A percentile compares a stretch with the other conserved stretches of the same genome.
Conservation (phyloP, 2,113 vertebrate species). For the Larimichthys polyactis region DNA sequence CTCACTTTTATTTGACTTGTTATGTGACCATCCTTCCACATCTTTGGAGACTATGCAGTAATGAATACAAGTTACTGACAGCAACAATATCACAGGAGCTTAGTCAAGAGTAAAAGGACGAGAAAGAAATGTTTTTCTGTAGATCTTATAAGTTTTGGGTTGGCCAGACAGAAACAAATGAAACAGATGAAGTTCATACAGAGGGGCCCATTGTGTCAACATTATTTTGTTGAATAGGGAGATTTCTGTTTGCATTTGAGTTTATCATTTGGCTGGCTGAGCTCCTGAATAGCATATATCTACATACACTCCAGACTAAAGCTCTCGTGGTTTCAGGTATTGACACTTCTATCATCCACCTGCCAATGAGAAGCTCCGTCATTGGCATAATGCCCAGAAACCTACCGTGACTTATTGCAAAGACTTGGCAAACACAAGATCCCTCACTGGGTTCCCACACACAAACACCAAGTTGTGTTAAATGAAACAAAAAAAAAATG, state of each 20-base stretch:
- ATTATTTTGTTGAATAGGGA: neutral
- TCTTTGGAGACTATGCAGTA: neutral
- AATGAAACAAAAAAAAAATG: no score
- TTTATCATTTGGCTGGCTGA: neutral
- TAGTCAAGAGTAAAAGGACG: neutral
- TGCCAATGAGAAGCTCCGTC: neutral
- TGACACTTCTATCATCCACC: neutral
- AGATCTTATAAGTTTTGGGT: neutral
- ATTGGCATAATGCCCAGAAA: neutral
- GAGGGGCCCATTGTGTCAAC: no score
- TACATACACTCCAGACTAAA: neutral
- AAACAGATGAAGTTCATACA: neutral
- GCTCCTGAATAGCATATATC: neutral
- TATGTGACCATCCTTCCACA: neutral
- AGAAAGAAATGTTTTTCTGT: neutral
- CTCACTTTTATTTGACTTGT: neutral
- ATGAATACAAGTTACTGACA: neutral
- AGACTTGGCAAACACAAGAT: neutral
- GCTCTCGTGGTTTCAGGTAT: neutral
- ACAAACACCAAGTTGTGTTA: no score
- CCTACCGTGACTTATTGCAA: no score
- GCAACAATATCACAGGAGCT: slow-evolving; percentile 1
- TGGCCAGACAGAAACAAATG: neutral
- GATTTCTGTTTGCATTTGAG: neutral
- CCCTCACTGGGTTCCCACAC: no score